Conservation (phyloP, 2,113 vertebrate genomes). For the Percopsis transmontana region DNA sequence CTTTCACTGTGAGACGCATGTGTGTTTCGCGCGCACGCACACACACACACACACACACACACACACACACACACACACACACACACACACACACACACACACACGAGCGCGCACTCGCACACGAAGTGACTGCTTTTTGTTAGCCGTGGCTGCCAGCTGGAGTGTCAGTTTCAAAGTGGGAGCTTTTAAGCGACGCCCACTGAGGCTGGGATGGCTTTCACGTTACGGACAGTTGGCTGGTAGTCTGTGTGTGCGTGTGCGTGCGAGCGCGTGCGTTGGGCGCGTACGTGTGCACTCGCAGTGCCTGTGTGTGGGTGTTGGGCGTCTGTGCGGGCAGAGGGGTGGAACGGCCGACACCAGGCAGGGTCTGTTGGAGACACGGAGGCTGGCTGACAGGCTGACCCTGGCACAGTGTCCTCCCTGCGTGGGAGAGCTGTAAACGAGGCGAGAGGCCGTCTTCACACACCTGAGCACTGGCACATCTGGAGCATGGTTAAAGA, state of each 20-base stretch:
- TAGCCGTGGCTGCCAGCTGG: slow-evolving; percentile 57
- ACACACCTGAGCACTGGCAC: too few species aligned
- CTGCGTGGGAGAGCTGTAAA: slow-evolving; percentile 6
- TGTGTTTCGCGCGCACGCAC: slow-evolving; percentile 17
- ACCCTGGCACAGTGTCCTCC: slow-evolving; percentile 44
- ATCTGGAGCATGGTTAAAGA: too few species aligned
- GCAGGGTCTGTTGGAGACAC: slow-evolving; percentile 48
- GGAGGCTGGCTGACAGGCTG: slow-evolving; percentile 46
- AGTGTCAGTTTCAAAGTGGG: slow-evolving; percentile 75
- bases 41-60: slow-evolving; percentile 25
- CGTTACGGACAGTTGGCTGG: slow-evolving; percentile 67
- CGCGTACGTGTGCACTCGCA: slow-evolving; percentile 37
- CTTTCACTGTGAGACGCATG: too few species aligned
- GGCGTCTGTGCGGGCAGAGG: slow-evolving; percentile 51
- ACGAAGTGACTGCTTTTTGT: slow-evolving; percentile 47
- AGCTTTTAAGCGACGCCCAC: slow-evolving; percentile 68
- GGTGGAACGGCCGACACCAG: slow-evolving; percentile 55
- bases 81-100: slow-evolving; percentile 19
- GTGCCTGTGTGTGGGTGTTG: slow-evolving; percentile 40
- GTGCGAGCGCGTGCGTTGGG: slow-evolving; percentile 40
- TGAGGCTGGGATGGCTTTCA: slow-evolving; percentile 64
- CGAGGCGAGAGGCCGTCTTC: too few species aligned
- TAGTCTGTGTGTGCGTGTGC: slow-evolving; percentile 41
- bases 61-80: slow-evolving; percentile 23
- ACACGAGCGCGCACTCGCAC: slow-evolving; percentile 21